Percentiles rank a stretch among this genome's conserved stretches.
Evolutionary conservation across 2,113 vertebrate species (phyloP).

Genomic region (Oncorhynchus keta): DNA sequence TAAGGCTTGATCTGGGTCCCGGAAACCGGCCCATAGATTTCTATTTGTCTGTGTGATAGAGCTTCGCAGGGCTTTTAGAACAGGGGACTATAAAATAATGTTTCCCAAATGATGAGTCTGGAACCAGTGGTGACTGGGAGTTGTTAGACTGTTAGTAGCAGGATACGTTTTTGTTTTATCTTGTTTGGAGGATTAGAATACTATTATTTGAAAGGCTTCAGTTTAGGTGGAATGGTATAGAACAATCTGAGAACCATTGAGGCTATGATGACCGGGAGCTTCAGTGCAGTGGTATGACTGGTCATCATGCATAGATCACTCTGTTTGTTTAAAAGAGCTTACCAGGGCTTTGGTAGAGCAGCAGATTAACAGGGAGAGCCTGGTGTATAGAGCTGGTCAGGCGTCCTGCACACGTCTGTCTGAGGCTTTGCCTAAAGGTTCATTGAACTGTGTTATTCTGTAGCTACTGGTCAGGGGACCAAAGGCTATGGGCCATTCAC

Average conservation of each 20-base stretch:
- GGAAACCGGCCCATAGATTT: too few relatives aligned
- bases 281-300: too few relatives aligned
- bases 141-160: background rate
- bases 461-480: background rate
- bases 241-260: background rate
- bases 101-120: slow-evolving; percentile 24
- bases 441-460: background rate
- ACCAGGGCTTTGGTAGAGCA: background rate
- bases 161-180: background rate
- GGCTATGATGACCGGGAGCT: background rate
- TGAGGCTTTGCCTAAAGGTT: background rate
- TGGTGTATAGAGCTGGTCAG: background rate
- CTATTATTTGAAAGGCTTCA: background rate
- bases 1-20: too few relatives aligned
- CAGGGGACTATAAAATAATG: slow-evolving; percentile 12
- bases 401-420: background rate
- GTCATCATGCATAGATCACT: too few relatives aligned
- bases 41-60: too few relatives aligned
- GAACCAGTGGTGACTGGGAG: background rate
- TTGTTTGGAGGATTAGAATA: background rate
- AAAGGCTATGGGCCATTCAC: background rate
- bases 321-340: too few relatives aligned
- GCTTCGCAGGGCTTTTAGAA: too few relatives aligned
- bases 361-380: background rate
- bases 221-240: background rate